phyloP scores from a whole-genome alignment of 2,797 vertebrate species.

The Lithobates sylvaticus region DNA sequence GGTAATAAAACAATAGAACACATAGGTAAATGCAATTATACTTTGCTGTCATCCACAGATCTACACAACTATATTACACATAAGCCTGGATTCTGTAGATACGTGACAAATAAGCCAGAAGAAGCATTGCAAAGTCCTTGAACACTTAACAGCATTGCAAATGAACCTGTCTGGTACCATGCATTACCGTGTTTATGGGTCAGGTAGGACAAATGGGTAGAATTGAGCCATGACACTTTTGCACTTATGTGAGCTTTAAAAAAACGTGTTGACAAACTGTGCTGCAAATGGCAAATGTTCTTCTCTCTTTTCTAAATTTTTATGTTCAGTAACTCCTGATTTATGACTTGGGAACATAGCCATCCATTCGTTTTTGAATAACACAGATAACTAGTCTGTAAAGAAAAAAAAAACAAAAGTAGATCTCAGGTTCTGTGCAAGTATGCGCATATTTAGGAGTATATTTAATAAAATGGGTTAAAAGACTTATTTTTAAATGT shows the following conservation, averaged over 20 bases:
- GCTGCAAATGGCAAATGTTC: neutral
- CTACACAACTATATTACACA: neutral
- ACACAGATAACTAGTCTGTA: neutral
- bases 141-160: neutral
- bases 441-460: too few species aligned
- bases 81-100: neutral
- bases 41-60: neutral
- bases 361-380: neutral
- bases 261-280: neutral
- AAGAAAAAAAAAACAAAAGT: neutral
- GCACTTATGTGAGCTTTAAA: neutral
- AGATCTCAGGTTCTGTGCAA: too few species aligned
- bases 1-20: neutral
- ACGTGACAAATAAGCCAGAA: neutral
- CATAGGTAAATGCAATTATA: neutral
- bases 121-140: neutral
- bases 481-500: too few species aligned
- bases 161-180: neutral
- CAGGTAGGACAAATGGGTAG: neutral
- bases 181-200: neutral
- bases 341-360: neutral
- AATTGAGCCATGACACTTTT: neutral
- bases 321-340: neutral
- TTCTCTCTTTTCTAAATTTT: neutral
- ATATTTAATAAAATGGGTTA: too few species aligned